Conservation (phyloP, 2,797 vertebrate genomes). For the Tokudaia tokunoshimensis region DNA sequence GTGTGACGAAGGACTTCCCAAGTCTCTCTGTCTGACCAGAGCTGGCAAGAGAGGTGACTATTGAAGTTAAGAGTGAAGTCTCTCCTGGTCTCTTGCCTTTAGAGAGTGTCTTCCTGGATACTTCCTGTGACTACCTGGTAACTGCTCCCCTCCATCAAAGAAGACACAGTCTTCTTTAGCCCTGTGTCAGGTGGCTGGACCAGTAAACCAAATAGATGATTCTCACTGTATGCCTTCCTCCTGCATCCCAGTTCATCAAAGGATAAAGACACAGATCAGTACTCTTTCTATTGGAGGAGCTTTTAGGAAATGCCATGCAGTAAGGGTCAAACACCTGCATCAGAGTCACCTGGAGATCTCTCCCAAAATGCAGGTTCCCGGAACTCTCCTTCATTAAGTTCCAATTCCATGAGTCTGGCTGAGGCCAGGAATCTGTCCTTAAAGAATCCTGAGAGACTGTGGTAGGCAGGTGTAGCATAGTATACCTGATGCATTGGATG, state of each 20-base stretch:
- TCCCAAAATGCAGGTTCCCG: constrained; percentile 31
- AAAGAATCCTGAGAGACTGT: neutral
- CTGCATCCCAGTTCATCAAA: neutral
- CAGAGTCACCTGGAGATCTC: neutral
- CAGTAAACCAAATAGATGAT: neutral
- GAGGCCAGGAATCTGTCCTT: neutral
- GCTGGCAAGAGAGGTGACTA: neutral
- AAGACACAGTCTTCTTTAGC: neutral
- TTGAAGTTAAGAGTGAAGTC: neutral
- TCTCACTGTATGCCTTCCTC: neutral
- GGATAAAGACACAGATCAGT: neutral
- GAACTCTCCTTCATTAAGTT: neutral
- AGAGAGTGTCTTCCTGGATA: neutral
- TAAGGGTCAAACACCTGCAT: neutral
- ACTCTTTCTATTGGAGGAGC: neutral
- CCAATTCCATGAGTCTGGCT: neutral
- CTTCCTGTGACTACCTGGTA: neutral
- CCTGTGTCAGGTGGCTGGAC: neutral
- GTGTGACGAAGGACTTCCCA: neutral
- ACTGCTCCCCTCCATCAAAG: neutral
- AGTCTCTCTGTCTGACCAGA: neutral
- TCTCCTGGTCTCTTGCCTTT: neutral
- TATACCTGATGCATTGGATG: neutral
- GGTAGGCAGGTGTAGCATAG: neutral
- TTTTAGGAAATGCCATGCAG: neutral